Evolutionary conservation across 2,113 vertebrate species (phyloP), one percentile per base, ranked within the genome.

Genomic region (Lipophrys pholis): DNA sequence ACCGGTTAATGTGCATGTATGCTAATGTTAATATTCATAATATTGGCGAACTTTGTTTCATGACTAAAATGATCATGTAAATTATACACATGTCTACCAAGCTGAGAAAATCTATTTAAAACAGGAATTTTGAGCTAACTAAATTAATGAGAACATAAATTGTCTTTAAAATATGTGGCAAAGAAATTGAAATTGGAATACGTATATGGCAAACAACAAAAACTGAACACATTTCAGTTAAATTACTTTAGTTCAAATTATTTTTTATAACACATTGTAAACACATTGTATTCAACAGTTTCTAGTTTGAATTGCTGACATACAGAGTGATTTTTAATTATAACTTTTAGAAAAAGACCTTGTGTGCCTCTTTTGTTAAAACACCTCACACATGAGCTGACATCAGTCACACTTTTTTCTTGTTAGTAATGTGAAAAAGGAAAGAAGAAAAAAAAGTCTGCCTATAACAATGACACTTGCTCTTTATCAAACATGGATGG

Each of bases 381-480:
- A 48, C 62, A 65, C 12, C 5, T 16, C 7, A 5, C 35, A 48
- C 45, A 38, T 35, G 50, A 10, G 15, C 10, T 51, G 42, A 6
- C 55, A 49, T 68, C 21, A 12, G 10, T 61, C 17, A 45, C 21
- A 55, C 6, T 51, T 61, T 66, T 66, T 21, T 45, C 11, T 3
- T 40, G 40, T 11, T 61, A n/a, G 17, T 14, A 38, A 16, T 73
- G 49, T 41, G 42, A 48, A 49, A 30, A 30, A 30, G 21, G 21
- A 30, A 30, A 4, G n/a, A n/a, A n/a, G n/a, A n/a, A 30, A 30
- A 30, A 30, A 4, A 30, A 30, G 21, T 30, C 21, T 2, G 21
- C 21, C 21, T 45, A 12, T 56, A 56, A 56, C 6, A 10, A 12
- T 56, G 16, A 51, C 49, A 46, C 17, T 7, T 56, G 55, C 11